These are phyloP conservation scores for Stegastes partitus DNA, from an alignment of 2,113 vertebrate genomes.

Conservation along the genomic window DNA sequence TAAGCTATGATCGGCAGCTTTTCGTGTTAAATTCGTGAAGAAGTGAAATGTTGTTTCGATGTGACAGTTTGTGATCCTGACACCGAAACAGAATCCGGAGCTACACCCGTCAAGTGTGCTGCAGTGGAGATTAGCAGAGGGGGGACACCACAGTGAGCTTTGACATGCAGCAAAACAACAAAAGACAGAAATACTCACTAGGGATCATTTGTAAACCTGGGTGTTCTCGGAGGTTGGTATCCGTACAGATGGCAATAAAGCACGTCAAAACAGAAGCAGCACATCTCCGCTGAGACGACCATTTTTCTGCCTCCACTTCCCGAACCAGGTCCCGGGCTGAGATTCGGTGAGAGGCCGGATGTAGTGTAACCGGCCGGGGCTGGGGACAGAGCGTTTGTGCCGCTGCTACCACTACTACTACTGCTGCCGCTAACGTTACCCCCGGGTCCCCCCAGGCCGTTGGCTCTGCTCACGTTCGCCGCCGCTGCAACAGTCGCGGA, in stretches of 20 bases:
- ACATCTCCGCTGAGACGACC: constrained; percentile 98
- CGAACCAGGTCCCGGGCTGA: constrained; percentile 86
- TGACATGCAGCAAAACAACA: constrained; percentile 66
- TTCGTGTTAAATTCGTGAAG: constrained; percentile 37
- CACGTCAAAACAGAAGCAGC: constrained; percentile 99
- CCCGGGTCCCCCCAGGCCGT: constrained; percentile 90
- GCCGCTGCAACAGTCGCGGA: constrained; percentile 88
- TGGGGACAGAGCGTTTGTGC: constrained; percentile 84
- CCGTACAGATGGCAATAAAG: constrained; percentile 98
- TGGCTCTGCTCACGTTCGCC: constrained; percentile 88
- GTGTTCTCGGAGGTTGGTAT: constrained; percentile 97
- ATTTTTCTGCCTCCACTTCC: constrained; percentile 93
- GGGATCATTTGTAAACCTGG: constrained; percentile 98
- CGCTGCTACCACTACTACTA: constrained; percentile 75
- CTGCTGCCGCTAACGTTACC: constrained; percentile 86
- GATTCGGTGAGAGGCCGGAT: constrained; percentile 87
- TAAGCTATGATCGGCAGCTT: constrained; percentile 25
- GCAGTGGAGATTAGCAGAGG: not conserved
- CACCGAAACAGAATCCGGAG: not conserved
- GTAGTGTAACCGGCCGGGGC: constrained; percentile 85
- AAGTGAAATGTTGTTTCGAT: constrained; percentile 23
- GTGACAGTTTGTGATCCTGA: constrained; percentile 50
- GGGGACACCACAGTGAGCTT: constrained; percentile 30
- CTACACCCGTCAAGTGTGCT: not conserved
- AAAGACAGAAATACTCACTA: constrained; percentile 90